A percentile compares a stretch with the other conserved stretches of the same genome.
Conservation (phyloP, 1,140 invertebrate species). For the Vanessa tameamea region DNA sequence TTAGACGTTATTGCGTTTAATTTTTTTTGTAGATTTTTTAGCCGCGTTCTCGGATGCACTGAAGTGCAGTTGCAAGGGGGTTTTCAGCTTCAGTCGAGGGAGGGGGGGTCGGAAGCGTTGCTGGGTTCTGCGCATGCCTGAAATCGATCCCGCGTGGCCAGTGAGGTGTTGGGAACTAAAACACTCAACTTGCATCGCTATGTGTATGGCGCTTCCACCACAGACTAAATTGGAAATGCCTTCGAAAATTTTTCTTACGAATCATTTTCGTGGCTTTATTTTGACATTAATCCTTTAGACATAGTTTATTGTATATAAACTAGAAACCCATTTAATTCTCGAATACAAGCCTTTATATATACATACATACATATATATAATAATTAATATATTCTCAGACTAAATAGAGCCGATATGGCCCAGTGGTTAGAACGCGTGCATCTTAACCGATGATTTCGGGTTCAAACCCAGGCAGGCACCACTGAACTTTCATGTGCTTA, state of each 20-base stretch:
- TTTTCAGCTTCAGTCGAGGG: conserved; percentile 54
- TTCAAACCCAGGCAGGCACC: too few relatives aligned
- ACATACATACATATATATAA: too few relatives aligned
- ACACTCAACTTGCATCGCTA: conserved; percentile 54
- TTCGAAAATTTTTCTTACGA: conserved; percentile 20
- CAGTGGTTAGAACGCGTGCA: too few relatives aligned
- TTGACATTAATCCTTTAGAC: neutral
- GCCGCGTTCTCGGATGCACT: conserved; percentile 72
- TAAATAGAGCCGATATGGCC: too few relatives aligned
- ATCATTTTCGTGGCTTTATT: too few relatives aligned
- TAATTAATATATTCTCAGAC: too few relatives aligned
- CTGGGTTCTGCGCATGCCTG: conserved; percentile 50
- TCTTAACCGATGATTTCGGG: too few relatives aligned
- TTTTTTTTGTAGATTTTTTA: conserved; percentile 61
- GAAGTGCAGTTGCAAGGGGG: conserved; percentile 74
- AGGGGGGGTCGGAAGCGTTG: conserved; percentile 44
- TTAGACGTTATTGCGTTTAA: conserved; percentile 44
- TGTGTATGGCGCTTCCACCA: conserved; percentile 44
- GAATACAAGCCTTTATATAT: too few relatives aligned
- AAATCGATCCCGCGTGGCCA: conserved; percentile 72
- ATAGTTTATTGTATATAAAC: neutral
- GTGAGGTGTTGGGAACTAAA: conserved; percentile 66
- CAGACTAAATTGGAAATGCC: conserved; percentile 19
- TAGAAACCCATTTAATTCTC: too few relatives aligned
- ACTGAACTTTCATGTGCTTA: too few relatives aligned